phyloP scores from a whole-genome alignment of 2,113 vertebrate species.

The Sakesphorus luctuosus region DNA sequence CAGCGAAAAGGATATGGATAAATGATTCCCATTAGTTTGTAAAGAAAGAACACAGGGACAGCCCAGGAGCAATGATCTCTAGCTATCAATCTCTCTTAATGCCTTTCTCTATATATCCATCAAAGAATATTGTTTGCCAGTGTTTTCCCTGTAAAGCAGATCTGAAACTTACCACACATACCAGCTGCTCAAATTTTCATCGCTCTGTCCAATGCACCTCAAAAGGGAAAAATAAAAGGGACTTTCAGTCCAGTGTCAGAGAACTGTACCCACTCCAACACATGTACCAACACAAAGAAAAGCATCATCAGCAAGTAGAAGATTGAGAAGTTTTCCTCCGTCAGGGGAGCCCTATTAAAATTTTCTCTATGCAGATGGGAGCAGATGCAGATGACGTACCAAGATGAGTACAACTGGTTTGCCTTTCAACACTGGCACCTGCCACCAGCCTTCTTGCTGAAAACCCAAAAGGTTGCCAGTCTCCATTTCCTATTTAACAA shows the following conservation, averaged over 20 bases:
- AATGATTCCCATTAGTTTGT: constrained; percentile 62
- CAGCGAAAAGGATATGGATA: constrained; percentile 37
- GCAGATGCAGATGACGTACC: neutral
- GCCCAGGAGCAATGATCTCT: constrained; percentile 44
- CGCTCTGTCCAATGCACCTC: constrained; percentile 41
- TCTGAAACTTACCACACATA: constrained; percentile 74
- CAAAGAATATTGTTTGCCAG: constrained; percentile 32
- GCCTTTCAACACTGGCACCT: neutral
- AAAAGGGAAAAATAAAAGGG: constrained; percentile 6
- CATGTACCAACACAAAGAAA: neutral
- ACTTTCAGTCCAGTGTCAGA: neutral
- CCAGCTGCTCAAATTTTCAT: constrained; percentile 64
- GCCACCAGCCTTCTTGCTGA: fast-evolving
- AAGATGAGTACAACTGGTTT: neutral
- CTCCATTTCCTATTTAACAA: neutral
- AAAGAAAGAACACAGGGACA: constrained; percentile 56
- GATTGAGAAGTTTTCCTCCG: neutral
- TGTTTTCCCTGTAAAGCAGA: neutral
- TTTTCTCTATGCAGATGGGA: neutral
- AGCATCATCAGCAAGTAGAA: neutral
- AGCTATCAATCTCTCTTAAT: constrained; percentile 49
- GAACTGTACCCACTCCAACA: neutral
- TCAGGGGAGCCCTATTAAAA: neutral
- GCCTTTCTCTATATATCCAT: constrained; percentile 43
- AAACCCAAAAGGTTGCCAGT: neutral